Evolutionary conservation across 2,888 invertebrate genomes (phyloP).

Genomic region (Tribolium freemani): DNA sequence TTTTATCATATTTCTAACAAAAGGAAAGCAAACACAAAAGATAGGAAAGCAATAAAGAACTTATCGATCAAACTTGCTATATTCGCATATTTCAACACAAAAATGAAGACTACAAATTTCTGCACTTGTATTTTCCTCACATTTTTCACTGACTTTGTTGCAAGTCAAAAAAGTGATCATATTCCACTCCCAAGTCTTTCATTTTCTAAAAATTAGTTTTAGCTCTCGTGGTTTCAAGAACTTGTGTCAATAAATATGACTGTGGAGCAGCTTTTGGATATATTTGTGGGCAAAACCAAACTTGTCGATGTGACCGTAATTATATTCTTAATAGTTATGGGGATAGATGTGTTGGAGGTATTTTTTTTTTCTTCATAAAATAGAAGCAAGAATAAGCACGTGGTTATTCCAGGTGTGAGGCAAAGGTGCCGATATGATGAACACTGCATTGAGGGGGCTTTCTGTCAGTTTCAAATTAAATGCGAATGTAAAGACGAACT

Average conservation of each 20-base stretch:
- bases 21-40: too few species aligned
- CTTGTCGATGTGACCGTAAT: conserved; percentile 62
- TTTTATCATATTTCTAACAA: too few species aligned
- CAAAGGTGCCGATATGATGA: conserved; percentile 66
- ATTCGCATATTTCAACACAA: conserved; percentile 5
- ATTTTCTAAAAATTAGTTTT: conserved; percentile 9
- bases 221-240: conserved; percentile 54
- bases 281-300: conserved; percentile 61
- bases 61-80: conserved; percentile 20
- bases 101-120: neutral
- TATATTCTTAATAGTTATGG: conserved; percentile 59
- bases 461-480: conserved; percentile 62
- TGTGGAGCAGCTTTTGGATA: conserved; percentile 62
- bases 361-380: neutral
- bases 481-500: conserved; percentile 64
- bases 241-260: conserved; percentile 54
- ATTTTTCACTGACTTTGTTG: neutral
- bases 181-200: neutral
- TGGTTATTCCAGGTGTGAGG: conserved; percentile 62
- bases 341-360: conserved; percentile 65
- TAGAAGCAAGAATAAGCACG: too few species aligned
- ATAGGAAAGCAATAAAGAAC: neutral
- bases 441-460: conserved; percentile 66
- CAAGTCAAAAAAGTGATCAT: conserved; percentile 1
- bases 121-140: neutral